Conservation (phyloP, 2,888 invertebrate species). For the Invenusta paracnida region DNA sequence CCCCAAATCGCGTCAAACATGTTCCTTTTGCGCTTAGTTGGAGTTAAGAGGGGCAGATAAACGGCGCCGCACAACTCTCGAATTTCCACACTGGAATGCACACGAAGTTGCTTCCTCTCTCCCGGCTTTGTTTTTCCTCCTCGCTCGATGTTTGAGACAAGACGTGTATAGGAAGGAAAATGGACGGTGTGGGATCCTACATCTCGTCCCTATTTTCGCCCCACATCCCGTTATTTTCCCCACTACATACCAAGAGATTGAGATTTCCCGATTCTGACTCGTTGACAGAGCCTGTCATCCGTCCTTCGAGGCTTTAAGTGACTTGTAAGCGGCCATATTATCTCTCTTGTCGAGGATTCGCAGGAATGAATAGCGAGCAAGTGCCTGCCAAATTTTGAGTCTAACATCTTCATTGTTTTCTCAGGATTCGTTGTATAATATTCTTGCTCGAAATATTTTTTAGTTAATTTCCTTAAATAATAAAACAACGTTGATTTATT, state of each 20-base stretch:
- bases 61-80: neutral
- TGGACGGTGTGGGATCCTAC: neutral
- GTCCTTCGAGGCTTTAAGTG: neutral
- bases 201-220: neutral
- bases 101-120: neutral
- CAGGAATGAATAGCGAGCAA: neutral
- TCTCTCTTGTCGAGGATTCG: neutral
- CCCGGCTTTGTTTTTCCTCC: too few relatives aligned
- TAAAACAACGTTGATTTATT: too few relatives aligned
- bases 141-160: neutral
- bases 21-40: constrained; percentile 11
- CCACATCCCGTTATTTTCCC: too few relatives aligned
- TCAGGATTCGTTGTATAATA: too few relatives aligned
- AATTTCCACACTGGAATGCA: neutral
- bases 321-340: neutral
- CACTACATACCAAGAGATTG: too few relatives aligned
- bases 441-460: too few relatives aligned
- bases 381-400: neutral
- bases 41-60: constrained; percentile 14
- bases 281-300: constrained; percentile 4
- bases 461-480: too few relatives aligned
- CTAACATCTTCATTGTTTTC: neutral
- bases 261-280: neutral
- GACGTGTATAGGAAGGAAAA: too few relatives aligned
- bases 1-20: constrained; percentile 9